phyloP scores from a whole-genome alignment of 2,888 invertebrate genomes.

The Polymixis flavicincta region DNA sequence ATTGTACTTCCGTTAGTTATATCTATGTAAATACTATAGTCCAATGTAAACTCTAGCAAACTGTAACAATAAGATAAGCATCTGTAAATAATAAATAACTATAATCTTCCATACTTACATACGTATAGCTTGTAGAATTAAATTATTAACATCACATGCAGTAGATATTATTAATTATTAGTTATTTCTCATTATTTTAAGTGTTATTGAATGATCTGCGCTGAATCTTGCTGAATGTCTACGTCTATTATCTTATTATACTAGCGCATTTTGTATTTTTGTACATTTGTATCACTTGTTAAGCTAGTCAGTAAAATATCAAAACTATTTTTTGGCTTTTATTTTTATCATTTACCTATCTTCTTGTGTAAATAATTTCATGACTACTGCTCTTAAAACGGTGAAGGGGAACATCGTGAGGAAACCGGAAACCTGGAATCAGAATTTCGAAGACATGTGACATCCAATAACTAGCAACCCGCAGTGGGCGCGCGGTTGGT shows the following conservation, averaged over 20 bases:
- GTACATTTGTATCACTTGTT: conserved; percentile 78
- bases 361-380: too few species aligned
- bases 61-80: conserved; percentile 49
- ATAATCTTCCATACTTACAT: conserved; percentile 51
- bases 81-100: conserved; percentile 69
- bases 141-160: conserved; percentile 76
- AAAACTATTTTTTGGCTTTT: conserved; percentile 63
- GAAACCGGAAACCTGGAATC: too few species aligned
- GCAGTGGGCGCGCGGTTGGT: too few species aligned
- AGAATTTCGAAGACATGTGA: too few species aligned
- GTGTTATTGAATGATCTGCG: conserved; percentile 58
- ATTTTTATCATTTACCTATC: too few species aligned
- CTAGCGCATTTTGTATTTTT: conserved; percentile 82
- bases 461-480: too few species aligned
- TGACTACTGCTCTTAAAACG: too few species aligned
- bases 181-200: conserved; percentile 60
- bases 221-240: conserved; percentile 61
- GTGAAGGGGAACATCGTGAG: too few species aligned
- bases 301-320: conserved; percentile 86
- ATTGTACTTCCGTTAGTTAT: conserved; percentile 77
- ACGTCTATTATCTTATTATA: conserved; percentile 49
- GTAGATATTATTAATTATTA: conserved; percentile 56
- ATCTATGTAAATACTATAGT: conserved; percentile 63
- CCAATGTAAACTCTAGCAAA: conserved; percentile 55
- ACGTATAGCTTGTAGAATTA: conserved; percentile 62